Base-by-base conservation (phyloP, 2,888 invertebrate genomes). In the Oxyscelio sp. region DNA sequence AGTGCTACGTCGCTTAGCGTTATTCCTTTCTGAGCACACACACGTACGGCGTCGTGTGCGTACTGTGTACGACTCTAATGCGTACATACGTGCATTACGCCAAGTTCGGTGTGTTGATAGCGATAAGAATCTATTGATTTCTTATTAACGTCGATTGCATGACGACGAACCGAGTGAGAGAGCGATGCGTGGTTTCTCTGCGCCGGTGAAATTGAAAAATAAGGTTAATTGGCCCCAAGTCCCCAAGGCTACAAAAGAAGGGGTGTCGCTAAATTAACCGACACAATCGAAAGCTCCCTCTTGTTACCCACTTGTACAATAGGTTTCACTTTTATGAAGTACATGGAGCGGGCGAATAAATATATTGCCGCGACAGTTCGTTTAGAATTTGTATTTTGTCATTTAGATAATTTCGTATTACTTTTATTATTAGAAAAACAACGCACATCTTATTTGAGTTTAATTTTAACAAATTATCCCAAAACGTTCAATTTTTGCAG, bases 121-220 rank as follows among this genome's bases (percentile, higher is more conserved):
- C 79, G 78, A 83, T 85, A 84, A 82, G 84, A 83, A 79, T 85
- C 75, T 83, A 90, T 90, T 87, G 90, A 90, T 90, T 90, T 88
- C 88, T 90, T 90, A 89, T 90, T 89, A 90, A 87, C 85, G 86
- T 74, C 61, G 81, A 77, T 78, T 79, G 73, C 74, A 63, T 45
- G 70, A 52, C 81, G 79, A 68, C 79, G 66, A 81, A 48, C 34
- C 43, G 54, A 70, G 59, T 21, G 70, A 66, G 70, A 66, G 56
- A 54, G 59, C 45, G 56, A 11, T 2, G 34, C 59, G 58, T 31
- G 45, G 70, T 66, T 73, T 83, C 34, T 54, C 50, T 31, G 68
- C 71, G 71, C 15, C 21, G 80, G 70, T 43, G 84, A 86, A 90
- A 90, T 90, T 88, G 89, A 86, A 87, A 87, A 89, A 89, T 89